Percentiles rank a stretch among this genome's conserved stretches.
phyloP scores from a whole-genome alignment of 2,888 invertebrate species.

The Ophion obscuratus region DNA sequence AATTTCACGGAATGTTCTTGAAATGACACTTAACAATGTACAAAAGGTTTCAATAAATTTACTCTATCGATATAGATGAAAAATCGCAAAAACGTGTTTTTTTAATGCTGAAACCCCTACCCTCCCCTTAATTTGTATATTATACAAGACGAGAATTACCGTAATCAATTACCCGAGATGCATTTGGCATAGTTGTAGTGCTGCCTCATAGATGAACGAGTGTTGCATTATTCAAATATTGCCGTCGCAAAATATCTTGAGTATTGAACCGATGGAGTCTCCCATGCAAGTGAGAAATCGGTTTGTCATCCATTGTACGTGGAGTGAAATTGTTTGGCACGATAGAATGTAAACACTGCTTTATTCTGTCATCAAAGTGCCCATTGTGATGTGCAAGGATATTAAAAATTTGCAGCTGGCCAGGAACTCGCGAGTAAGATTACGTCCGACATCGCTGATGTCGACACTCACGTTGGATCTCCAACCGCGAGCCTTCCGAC shows the following conservation, averaged over 20 bases:
- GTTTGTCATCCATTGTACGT: too few species aligned
- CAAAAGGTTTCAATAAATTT: too few species aligned
- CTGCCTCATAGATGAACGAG: background rate
- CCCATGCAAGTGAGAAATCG: too few species aligned
- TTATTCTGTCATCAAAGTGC: background rate
- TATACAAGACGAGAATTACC: too few species aligned
- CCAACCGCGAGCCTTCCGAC: background rate
- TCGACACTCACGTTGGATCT: background rate
- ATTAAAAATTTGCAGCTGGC: constrained; percentile 73
- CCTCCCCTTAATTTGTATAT: too few species aligned
- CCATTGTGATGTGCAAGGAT: background rate
- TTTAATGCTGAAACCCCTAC: too few species aligned
- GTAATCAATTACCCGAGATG: background rate
- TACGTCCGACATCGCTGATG: background rate
- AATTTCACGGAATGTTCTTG: too few species aligned
- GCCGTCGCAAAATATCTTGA: background rate
- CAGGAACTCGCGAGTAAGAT: constrained; percentile 71
- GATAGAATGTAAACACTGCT: too few species aligned
- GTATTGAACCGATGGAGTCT: background rate
- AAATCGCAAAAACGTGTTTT: too few species aligned
- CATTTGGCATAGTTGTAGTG: background rate
- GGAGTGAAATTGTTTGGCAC: too few species aligned
- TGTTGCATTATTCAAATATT: background rate
- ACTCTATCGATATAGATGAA: too few species aligned
- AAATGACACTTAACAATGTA: too few species aligned